Evolutionary conservation across 2,888 invertebrate species (phyloP), one percentile per base, ranked within the genome.

Genomic region (Tetrapedia diversipes): DNA sequence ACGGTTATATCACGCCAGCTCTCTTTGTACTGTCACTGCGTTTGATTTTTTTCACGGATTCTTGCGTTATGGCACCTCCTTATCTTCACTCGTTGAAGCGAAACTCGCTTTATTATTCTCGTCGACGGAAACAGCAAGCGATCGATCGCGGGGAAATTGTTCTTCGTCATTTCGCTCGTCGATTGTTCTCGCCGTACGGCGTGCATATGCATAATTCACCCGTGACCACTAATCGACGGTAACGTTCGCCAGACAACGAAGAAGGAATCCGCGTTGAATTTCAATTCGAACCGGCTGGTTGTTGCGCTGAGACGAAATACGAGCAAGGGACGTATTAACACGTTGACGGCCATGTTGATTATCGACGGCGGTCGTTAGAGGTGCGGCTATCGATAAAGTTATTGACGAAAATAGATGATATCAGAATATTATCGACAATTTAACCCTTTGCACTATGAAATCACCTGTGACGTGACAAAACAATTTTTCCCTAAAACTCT

Each of bases 1-100:
- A 65, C 65, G 56, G 16, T 53, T 41, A 45, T 45, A 45, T 65
- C 65, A 14, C 56, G 24, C 1, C 32, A 32, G 32, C 45, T 45
- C 43, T 45, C 59, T 45, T 41, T 32, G 16, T 45, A 22, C 32
- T 22, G 32, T 34, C 34, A 14, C 22, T 11, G 11, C 34, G 32
- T 47, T 10, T 49, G 16, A n/a, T 27, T 14, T 60, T 45, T 32
- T 32, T 34, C n/a, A n/a, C n/a, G n/a, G n/a, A n/a, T n/a, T n/a
- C n/a, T n/a, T n/a, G n/a, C n/a, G n/a, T n/a, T n/a, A n/a, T n/a
- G n/a, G n/a, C n/a, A n/a, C n/a, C n/a, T n/a, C n/a, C n/a, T n/a
- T 1, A 19, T 32, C 4, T 32, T 4, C 6, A 16, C 16, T 16
- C 41, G 41, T 41, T 16, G 41, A 16, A 6, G n/a, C 16, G 16